Percentiles rank a stretch among this genome's conserved stretches.
phyloP scores from a whole-genome alignment of 2,113 vertebrate genomes.

The Climacteris rufus region DNA sequence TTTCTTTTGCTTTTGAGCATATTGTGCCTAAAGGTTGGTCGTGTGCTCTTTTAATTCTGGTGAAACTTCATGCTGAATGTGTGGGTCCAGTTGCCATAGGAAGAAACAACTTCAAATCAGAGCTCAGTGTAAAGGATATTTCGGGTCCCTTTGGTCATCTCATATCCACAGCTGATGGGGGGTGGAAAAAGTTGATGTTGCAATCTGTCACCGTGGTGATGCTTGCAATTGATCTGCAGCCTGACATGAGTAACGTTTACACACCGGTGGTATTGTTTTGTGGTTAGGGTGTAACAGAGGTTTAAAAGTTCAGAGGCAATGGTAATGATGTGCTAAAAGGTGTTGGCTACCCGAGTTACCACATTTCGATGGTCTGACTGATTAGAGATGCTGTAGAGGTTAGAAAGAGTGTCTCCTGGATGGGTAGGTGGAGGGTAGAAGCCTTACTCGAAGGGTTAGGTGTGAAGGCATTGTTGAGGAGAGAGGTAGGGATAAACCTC shows the following conservation, averaged over 20 bases:
- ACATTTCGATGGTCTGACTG: not conserved
- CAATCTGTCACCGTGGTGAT: not conserved
- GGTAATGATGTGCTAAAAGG: not conserved
- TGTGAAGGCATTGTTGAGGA: not conserved
- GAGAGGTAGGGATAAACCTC: not conserved
- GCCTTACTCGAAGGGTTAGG: rapidly evolving
- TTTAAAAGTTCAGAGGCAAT: not conserved
- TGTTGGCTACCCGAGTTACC: not conserved
- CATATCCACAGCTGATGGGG: not conserved
- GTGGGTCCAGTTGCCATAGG: not conserved
- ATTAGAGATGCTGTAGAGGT: not conserved
- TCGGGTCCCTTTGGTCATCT: not conserved
- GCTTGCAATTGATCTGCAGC: rapidly evolving
- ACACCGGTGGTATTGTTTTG: not conserved
- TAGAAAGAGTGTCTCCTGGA: not conserved
- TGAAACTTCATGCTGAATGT: not conserved
- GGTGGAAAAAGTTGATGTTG: not conserved
- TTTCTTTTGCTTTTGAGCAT: not conserved
- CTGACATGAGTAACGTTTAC: not conserved
- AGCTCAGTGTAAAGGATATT: not conserved
- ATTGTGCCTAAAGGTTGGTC: not conserved
- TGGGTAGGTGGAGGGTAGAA: not conserved
- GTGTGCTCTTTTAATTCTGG: not conserved
- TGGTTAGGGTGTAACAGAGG: not conserved
- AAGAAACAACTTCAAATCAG: not conserved